Conservation (phyloP, 2,113 vertebrate species). For the Quiscalus mexicanus region DNA sequence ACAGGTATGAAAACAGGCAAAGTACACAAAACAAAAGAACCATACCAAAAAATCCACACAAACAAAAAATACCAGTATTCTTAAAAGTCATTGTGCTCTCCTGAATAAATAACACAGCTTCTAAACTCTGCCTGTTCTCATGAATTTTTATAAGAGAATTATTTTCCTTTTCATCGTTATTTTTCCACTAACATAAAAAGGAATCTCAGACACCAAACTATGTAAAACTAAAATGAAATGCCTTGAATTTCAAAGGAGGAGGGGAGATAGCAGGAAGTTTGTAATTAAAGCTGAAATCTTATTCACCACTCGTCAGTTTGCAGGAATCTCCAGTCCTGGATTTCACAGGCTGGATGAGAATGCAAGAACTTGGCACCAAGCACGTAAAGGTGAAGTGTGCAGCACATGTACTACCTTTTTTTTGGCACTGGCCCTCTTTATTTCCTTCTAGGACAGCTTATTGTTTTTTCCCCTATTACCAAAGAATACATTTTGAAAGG, state of each 20-base stretch:
- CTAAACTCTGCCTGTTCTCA: constrained; percentile 24
- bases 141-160: constrained; percentile 65
- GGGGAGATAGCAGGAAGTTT: not conserved
- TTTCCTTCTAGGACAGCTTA: not conserved
- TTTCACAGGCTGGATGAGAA: not conserved
- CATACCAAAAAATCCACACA: not conserved
- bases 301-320: not conserved
- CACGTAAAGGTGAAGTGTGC: not conserved
- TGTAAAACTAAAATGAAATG: constrained; percentile 15
- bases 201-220: constrained; percentile 28
- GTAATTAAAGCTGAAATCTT: constrained; percentile 37
- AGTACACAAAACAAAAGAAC: not conserved
- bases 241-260: constrained; percentile 41
- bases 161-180: constrained; percentile 55
- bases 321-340: not conserved
- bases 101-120: constrained; percentile 48
- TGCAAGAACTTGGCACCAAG: not conserved
- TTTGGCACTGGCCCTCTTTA: not conserved
- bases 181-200: constrained; percentile 51
- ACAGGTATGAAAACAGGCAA: not conserved
- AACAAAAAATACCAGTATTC: not conserved
- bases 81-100: not conserved
- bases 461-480: not conserved
- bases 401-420: not conserved
- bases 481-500: not conserved